Conservation (phyloP, 2,797 vertebrate genomes). For the Distichodus sexfasciatus region DNA sequence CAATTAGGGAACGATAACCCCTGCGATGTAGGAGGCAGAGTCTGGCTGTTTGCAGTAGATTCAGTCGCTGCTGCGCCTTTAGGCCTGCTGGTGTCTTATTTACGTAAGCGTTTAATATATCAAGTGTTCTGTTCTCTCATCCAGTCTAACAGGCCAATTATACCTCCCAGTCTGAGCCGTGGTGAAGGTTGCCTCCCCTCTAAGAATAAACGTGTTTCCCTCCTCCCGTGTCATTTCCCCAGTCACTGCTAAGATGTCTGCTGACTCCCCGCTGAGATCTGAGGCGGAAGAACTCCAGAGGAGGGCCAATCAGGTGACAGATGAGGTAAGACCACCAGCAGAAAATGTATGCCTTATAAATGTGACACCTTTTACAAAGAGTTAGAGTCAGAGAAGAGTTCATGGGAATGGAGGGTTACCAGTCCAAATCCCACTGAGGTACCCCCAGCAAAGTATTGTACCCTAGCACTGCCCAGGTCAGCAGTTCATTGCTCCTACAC, state of each 20-base stretch:
- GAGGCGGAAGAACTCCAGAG: slow-evolving; percentile 70
- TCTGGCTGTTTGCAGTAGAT: slow-evolving; percentile 26
- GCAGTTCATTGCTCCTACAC: too few relatives aligned
- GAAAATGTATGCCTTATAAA: neutral
- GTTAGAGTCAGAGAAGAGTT: neutral
- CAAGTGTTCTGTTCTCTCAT: neutral
- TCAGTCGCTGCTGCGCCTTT: slow-evolving; percentile 12
- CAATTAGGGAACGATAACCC: slow-evolving; percentile 43
- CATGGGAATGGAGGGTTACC: too few relatives aligned
- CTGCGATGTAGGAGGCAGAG: slow-evolving; percentile 1
- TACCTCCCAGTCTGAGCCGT: slow-evolving; percentile 25
- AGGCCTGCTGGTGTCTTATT: slow-evolving; percentile 4
- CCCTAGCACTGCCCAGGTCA: too few relatives aligned
- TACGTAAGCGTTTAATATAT: neutral
- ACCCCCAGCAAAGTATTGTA: too few relatives aligned
- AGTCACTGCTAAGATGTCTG: slow-evolving; percentile 56
- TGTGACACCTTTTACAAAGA: neutral
- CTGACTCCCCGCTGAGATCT: slow-evolving; percentile 54
- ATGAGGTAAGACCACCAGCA: slow-evolving; percentile 69
- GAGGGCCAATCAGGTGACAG: slow-evolving; percentile 76
- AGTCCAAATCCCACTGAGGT: too few relatives aligned
- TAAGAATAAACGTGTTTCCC: slow-evolving; percentile 41
- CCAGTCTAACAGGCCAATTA: slow-evolving; percentile 37
- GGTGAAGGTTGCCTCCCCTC: slow-evolving; percentile 23
- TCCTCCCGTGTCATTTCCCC: slow-evolving; percentile 24